phyloP scores from a whole-genome alignment of 1,140 invertebrate species.

The Coelopa frigida region DNA sequence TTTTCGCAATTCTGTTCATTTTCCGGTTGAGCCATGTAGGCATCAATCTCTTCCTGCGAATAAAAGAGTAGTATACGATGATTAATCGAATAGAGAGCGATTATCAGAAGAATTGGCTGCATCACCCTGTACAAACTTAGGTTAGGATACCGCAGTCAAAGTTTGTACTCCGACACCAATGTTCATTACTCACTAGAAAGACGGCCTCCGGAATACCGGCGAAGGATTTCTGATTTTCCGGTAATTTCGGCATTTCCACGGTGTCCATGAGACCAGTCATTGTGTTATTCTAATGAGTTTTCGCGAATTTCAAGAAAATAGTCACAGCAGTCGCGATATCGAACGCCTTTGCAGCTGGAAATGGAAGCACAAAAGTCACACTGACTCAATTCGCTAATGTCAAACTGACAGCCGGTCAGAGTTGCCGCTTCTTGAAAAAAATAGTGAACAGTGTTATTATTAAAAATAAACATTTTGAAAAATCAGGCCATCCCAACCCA shows the following conservation, averaged over 20 bases:
- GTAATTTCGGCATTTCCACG: slow-evolving; percentile 44
- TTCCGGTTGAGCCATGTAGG: slow-evolving; percentile 78
- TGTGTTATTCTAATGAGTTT: slow-evolving; percentile 21
- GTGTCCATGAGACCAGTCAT: slow-evolving; percentile 42
- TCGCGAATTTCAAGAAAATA: slow-evolving; percentile 22
- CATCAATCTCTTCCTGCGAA: slow-evolving; percentile 87
- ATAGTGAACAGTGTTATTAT: too few relatives aligned
- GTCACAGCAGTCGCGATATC: slow-evolving; percentile 23
- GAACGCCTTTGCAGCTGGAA: background rate
- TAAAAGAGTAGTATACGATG: too few relatives aligned
- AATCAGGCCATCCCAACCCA: too few relatives aligned
- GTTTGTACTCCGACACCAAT: too few relatives aligned
- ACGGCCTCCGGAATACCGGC: slow-evolving; percentile 73
- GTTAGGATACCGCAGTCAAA: background rate
- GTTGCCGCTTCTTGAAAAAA: slow-evolving; percentile 3
- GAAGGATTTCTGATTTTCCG: slow-evolving; percentile 60
- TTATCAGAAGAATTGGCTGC: slow-evolving; percentile 6
- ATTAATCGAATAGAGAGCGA: too few relatives aligned
- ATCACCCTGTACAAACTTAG: background rate
- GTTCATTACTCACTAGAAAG: slow-evolving; percentile 60
- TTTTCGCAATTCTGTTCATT: slow-evolving; percentile 72
- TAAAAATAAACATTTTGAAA: too few relatives aligned
- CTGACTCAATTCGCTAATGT: background rate
- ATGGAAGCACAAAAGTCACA: background rate
- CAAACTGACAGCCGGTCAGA: background rate